phyloP scores from a whole-genome alignment of 2,888 invertebrate genomes.

The Sarcophaga caerulescens region DNA sequence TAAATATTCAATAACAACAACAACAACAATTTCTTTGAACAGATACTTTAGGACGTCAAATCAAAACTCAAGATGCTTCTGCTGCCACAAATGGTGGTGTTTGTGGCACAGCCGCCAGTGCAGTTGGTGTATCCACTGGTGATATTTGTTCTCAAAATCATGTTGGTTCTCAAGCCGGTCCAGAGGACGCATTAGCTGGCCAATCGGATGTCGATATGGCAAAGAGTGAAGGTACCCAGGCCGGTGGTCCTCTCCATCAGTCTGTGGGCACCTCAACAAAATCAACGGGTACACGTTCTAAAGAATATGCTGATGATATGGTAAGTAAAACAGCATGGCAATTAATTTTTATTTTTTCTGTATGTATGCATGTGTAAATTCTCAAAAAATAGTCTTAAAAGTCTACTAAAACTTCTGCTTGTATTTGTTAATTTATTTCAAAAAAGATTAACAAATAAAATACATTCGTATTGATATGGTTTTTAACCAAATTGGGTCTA shows the following conservation, averaged over 20 bases:
- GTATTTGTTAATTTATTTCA: no score
- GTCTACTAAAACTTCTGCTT: no score
- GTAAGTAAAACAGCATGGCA: conserved; percentile 75
- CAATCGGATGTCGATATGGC: conserved; percentile 83
- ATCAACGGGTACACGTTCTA: conserved; percentile 84
- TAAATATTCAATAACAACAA: no score
- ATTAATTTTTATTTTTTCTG: no score
- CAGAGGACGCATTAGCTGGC: conserved; percentile 79
- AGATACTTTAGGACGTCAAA: conserved; percentile 84
- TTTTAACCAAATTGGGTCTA: no score
- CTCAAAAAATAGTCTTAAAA: no score
- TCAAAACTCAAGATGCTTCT: conserved; percentile 87
- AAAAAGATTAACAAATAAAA: no score
- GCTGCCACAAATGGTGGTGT: conserved; percentile 84
- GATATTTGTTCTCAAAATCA: conserved; percentile 87
- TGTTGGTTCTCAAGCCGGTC: conserved; percentile 84
- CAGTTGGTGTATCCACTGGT: conserved; percentile 78
- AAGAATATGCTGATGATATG: conserved; percentile 87
- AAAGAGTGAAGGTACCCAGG: conserved; percentile 92
- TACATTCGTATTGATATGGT: no score
- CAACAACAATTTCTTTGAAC: background rate
- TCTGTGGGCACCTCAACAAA: conserved; percentile 84
- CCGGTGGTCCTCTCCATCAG: conserved; percentile 86
- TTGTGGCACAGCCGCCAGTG: conserved; percentile 70
- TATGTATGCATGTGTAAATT: no score